Conservation (phyloP, 2,888 invertebrate genomes). For the Ceramica pisi region DNA sequence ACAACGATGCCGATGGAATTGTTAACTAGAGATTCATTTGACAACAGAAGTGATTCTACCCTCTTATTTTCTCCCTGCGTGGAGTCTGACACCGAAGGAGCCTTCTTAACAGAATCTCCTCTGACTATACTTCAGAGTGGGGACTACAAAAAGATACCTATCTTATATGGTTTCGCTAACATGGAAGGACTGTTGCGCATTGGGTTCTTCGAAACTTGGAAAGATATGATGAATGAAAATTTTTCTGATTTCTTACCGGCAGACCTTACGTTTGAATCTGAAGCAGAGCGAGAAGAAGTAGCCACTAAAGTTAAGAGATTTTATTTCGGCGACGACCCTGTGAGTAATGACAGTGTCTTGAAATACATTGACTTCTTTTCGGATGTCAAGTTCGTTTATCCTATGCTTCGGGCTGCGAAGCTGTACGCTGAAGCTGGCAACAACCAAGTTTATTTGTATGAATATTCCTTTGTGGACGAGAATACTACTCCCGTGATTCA, state of each 20-base stretch:
- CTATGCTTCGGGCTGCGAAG: conserved; percentile 68
- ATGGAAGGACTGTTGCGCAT: conserved; percentile 68
- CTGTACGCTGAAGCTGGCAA: conserved; percentile 73
- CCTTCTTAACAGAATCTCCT: conserved; percentile 73
- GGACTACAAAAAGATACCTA: conserved; percentile 67
- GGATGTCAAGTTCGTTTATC: conserved; percentile 59
- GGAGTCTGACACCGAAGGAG: conserved; percentile 56
- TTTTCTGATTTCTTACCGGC: no score
- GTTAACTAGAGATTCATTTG: conserved; percentile 60
- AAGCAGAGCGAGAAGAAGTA: conserved; percentile 62
- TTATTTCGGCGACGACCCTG: conserved; percentile 69
- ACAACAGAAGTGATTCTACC: conserved; percentile 56
- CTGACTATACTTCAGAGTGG: conserved; percentile 68
- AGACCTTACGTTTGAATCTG: no score
- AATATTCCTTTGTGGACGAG: conserved; percentile 71
- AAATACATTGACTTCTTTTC: conserved; percentile 42
- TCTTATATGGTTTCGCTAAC: conserved; percentile 68
- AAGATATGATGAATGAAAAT: conserved; percentile 37
- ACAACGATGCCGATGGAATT: no score
- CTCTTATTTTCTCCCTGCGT: conserved; percentile 65
- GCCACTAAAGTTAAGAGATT: conserved; percentile 69
- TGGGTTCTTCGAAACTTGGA: conserved; percentile 45
- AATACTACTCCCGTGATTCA: conserved; percentile 62
- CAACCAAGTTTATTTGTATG: conserved; percentile 71
- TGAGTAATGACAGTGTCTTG: conserved; percentile 65